Evolutionary conservation across 2,888 invertebrate genomes (phyloP).

Genomic region (Drosophila mayaguana): DNA sequence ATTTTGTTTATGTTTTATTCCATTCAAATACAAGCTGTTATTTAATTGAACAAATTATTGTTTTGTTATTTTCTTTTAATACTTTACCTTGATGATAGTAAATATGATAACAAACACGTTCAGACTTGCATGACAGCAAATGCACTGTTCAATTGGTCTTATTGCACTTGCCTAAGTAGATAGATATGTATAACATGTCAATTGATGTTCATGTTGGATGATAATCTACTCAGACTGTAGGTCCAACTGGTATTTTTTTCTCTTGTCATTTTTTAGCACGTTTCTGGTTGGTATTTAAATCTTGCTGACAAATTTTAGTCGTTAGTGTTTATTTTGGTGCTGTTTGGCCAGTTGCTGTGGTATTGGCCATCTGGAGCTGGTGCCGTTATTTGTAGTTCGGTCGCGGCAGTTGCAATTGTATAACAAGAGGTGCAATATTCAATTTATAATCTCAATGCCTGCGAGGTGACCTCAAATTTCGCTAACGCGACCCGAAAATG

Average conservation of each 20-base stretch:
- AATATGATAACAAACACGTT: background rate
- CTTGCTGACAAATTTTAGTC: background rate
- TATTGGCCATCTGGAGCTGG: background rate
- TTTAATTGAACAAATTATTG: constrained; percentile 3
- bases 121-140: constrained; percentile 1
- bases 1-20: constrained; percentile 48
- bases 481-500: constrained; percentile 20
- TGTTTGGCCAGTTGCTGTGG: background rate
- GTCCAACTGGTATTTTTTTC: background rate
- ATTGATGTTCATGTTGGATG: background rate
- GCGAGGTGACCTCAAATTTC: constrained; percentile 29
- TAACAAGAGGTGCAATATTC: constrained; percentile 17
- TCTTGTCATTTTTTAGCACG: constrained; percentile 17
- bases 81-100: background rate
- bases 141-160: background rate
- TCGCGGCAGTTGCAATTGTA: constrained; percentile 18
- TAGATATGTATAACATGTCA: background rate
- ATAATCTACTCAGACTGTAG: background rate
- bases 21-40: constrained; percentile 40
- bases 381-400: constrained; percentile 32
- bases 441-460: background rate
- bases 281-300: background rate
- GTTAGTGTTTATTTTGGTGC: constrained; percentile 34
- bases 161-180: no score
- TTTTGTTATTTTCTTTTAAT: no score